Base-by-base conservation (phyloP, 2,888 invertebrate species). In the Augochlorella aurata region DNA sequence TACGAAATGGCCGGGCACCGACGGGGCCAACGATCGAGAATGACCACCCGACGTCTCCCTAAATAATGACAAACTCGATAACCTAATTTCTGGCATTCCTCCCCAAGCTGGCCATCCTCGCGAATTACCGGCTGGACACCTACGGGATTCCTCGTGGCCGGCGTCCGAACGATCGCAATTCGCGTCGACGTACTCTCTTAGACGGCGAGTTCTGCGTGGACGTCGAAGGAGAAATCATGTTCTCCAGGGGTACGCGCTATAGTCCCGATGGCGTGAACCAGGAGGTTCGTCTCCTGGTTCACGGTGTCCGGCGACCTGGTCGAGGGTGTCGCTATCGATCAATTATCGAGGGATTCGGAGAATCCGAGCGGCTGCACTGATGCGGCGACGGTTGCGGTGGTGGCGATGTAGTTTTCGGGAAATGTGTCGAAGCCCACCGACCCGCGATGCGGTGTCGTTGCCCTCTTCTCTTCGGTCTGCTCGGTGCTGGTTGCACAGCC, bases 391-490 rank as follows among this genome's bases (percentile, higher is more conserved):
- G 68, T 73, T 84, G 79, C 78, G 79, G 85, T 78, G 81, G 75
- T 66, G 77, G 74, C 83, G 85, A 79, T 81, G 83, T 85, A 84
- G 88, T 88, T 91, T 91, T 91, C 89, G 90, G 90, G 90, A 90
- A 91, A 91, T 90, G 89, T 90, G 90, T 90, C 90, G 90, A 91
- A 89, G 90, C 79, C 87, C 77, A 84, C 82, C 84, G 81, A 85
- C 83, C 84, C 79, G 77, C 77, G 82, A 81, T 77, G 76, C 89
- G 89, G 90, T 92, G 93, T 93, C 93, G 93, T 93, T 93, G 93
- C 92, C 93, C 93, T 93, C 91, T 91, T 90, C 91, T 91, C 90
- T 89, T 90, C 89, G 85, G 85, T 84, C 87, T 84, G 86, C 83
- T 81, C 87, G 74, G 74, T 74, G 77, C 68, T 75, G 77, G 78